Evolutionary conservation across 2,113 vertebrate species (phyloP), one percentile per base, ranked within the genome.

Genomic region (Pyrgilauda ruficollis): DNA sequence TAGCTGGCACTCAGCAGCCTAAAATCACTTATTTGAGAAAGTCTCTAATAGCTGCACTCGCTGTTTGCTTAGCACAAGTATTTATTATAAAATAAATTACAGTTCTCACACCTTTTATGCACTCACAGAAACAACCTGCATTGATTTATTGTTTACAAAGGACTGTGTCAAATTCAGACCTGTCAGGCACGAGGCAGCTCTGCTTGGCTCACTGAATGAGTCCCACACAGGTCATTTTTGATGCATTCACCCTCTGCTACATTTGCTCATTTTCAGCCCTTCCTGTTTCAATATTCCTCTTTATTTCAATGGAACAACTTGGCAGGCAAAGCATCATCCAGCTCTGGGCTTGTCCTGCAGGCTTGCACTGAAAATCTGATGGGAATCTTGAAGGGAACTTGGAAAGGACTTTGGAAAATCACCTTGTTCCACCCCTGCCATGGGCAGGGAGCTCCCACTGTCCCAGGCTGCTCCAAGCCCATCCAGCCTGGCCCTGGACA

Each of bases 41-140:
- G 96, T 96, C 94, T 68, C 28, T 95, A 97, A 97, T 68, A 97
- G 90, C 75, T 18, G 46, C 78, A 72, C 58, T 68, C 81, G 66
- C 56, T 97, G 95, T 97, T 96, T 97, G 89, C 93, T 96, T 90
- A 96, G 96, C 92, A 95, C 72, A 95, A 96, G 88, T 88, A 94
- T 96, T 97, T 96, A 96, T 96, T 97, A 92, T 92, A 90, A 97
- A 97, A 97, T 93, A 94, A 97, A 93, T 91, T 86, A 92, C 70
- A 87, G 62, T 90, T 91, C 97, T 94, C 88, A 96, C 96, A 95
- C 96, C 95, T 96, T 97, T 95, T 92, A 95, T 11, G 86, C 95
- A 90, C 89, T 91, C 82, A 69, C 46, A 90, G 91, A 89, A 92
- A 96, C 84, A 94, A 94, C 88, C 44, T 62, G 68, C 78, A 52